These are phyloP conservation scores for Ophioderma brevispina DNA, from an alignment of 35 echinoderm and acorn worm species.

Conservation along the genomic window DNA sequence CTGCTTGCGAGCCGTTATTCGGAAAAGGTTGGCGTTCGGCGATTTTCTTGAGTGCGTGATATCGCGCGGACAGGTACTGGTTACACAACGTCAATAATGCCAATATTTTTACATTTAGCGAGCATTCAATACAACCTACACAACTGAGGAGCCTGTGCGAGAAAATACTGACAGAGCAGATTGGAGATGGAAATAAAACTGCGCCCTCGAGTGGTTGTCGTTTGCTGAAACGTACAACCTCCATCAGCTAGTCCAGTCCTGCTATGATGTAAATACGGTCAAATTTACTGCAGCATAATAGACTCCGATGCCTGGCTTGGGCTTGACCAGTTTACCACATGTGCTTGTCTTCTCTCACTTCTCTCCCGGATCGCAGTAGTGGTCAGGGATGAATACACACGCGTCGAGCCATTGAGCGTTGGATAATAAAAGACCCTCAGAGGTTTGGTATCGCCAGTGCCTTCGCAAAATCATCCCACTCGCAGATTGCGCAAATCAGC, in stretches of 20 bases:
- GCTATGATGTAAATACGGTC: slow-evolving; percentile 47
- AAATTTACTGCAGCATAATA: slow-evolving; percentile 22
- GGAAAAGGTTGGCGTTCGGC: too few species aligned
- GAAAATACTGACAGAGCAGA: slow-evolving; percentile 51
- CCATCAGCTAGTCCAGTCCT: slow-evolving; percentile 16
- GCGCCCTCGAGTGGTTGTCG: slow-evolving; percentile 53
- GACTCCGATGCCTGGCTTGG: slow-evolving; percentile 24
- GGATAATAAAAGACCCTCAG: slow-evolving; percentile 27
- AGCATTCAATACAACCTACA: slow-evolving; percentile 52
- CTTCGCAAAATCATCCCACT: neutral
- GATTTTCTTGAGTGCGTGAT: slow-evolving; percentile 46
- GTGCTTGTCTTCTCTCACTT: slow-evolving; percentile 22
- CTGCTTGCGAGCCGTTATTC: neutral
- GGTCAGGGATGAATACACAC: slow-evolving; percentile 38
- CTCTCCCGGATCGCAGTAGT: slow-evolving; percentile 25
- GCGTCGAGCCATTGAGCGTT: slow-evolving; percentile 34
- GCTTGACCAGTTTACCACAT: slow-evolving; percentile 34
- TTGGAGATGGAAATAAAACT: slow-evolving; percentile 37
- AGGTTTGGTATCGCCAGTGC: neutral
- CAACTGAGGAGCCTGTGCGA: slow-evolving; percentile 33
- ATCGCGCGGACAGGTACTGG: slow-evolving; percentile 25
- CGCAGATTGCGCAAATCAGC: slow-evolving; percentile 43
- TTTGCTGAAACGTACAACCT: slow-evolving; percentile 53
- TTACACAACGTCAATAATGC: slow-evolving; percentile 39
- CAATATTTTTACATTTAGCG: slow-evolving; percentile 46